Evolutionary conservation across 2,113 vertebrate species (phyloP).

Genomic region (Chionomys nivalis): DNA sequence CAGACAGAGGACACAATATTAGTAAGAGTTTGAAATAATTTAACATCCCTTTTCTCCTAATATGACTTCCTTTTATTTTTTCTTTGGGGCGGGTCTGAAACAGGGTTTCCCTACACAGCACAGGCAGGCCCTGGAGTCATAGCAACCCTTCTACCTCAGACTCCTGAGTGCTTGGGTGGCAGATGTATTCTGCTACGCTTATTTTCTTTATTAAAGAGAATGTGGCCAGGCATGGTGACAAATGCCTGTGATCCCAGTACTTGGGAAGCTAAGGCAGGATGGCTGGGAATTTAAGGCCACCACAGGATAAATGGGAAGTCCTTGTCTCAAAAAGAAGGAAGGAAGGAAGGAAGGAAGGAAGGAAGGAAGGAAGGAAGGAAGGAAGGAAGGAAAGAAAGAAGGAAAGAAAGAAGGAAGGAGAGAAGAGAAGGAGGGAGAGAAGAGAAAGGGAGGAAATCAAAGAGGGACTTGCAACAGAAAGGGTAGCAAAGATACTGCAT

Average conservation of each 20-base stretch:
- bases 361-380: not conserved
- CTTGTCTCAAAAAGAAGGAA: not conserved
- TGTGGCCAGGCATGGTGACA: not conserved
- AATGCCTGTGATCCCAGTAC: not conserved
- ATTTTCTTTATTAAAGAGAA: not conserved
- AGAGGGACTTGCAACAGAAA: not conserved
- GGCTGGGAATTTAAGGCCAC: not conserved
- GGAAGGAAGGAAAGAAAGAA: no score
- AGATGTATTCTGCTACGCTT: not conserved
- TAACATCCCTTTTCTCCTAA: not conserved
- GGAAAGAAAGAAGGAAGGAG: no score
- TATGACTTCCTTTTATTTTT: not conserved
- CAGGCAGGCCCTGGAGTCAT: not conserved
- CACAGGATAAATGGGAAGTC: not conserved
- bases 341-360: no score
- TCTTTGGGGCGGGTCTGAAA: not conserved
- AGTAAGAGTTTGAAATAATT: constrained; percentile 29
- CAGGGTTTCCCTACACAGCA: not conserved
- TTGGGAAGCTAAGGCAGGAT: not conserved
- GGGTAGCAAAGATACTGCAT: not conserved
- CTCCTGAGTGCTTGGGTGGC: not conserved
- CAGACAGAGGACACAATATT: not conserved
- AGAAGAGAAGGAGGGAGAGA: no score
- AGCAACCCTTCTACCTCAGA: not conserved
- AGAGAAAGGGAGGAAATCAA: not conserved